Evolutionary conservation across 2,113 vertebrate species (phyloP), one percentile per base, ranked within the genome.

Genomic region (Coryphaenoides rupestris): DNA sequence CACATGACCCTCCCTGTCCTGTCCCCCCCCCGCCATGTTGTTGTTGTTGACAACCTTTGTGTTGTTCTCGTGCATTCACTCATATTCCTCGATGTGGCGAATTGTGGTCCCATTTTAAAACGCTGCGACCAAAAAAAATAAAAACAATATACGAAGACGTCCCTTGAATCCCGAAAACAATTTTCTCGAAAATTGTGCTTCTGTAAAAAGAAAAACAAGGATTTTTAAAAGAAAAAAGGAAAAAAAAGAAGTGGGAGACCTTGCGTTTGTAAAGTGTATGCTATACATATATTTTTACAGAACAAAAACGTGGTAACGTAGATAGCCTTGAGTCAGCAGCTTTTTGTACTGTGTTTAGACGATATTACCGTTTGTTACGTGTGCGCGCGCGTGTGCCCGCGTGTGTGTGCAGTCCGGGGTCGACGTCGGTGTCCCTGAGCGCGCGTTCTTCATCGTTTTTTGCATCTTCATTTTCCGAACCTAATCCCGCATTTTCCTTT

Each of bases 281-380:
- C 62, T 63, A 63, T 78, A 81, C 84, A 80, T 86, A 81, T 85
- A 80, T 86, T 84, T 84, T 84, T 81, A 57, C 82, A 77, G 79
- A 84, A 84, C 76, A 86, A 86, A n/a, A 85, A 76, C 81, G 80
- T 81, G 75, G 74, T 82, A 75, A 78, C 54, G 73, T 87, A 83
- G 80, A 84, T 84, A 81, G 83, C 78, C 78, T 89, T 80, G 80
- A 87, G 82, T 79, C 78, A 80, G 79, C 79, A 84, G 82, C 84
- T 84, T 71, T 87, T 81, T 79, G 78, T 88, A 66, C 83, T 77
- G 80, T 85, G 76, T 87, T 88, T 88, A 79, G 73, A 76, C 77
- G 86, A 83, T 86, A 84, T 87, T 87, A 77, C 83, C 80, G 76
- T 86, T 88, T 81, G 79, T 82, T 83, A 87, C 78, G 85, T 84